phyloP scores from a whole-genome alignment of 1,140 invertebrate genomes.

The Dendrolimus punctatus region DNA sequence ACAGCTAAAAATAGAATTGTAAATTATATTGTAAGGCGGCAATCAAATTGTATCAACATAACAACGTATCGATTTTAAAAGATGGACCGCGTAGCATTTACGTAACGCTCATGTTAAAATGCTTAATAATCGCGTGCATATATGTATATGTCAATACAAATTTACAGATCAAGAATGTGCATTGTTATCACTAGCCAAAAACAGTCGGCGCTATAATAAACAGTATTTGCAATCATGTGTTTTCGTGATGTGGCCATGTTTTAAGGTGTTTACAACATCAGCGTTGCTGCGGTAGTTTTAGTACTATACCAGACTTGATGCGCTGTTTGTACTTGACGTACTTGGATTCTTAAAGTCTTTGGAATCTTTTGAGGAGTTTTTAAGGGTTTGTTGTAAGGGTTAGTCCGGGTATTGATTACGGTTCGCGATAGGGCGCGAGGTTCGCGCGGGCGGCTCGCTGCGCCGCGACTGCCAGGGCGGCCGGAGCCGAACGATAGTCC shows the following conservation, averaged over 20 bases:
- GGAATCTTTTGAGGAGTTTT: constrained; percentile 2
- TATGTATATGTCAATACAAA: no score
- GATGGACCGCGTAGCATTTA: constrained; percentile 35
- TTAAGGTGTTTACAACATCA: constrained; percentile 34
- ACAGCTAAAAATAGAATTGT: constrained; percentile 6
- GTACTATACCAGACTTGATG: constrained; percentile 7
- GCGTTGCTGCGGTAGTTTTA: constrained; percentile 26
- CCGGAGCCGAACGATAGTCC: constrained; percentile 24
- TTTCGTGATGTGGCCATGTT: constrained; percentile 40
- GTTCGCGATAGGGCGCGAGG: constrained; percentile 24
- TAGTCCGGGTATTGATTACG: constrained; percentile 44
- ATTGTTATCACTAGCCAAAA: no score
- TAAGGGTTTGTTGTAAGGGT: constrained; percentile 24
- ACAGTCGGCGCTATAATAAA: not conserved
- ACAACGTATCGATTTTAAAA: constrained; percentile 57
- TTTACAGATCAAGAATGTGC: no score
- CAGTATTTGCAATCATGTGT: constrained; percentile 48
- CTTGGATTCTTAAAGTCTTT: not conserved
- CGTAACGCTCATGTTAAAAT: constrained; percentile 32
- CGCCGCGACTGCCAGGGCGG: constrained; percentile 48
- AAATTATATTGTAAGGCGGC: constrained; percentile 5
- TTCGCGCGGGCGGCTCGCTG: constrained; percentile 46
- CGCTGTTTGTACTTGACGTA: not conserved
- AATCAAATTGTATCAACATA: constrained; percentile 23
- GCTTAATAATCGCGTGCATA: not conserved